Percentiles rank a stretch among this genome's conserved stretches.
phyloP scores from a whole-genome alignment of 2,888 invertebrate genomes.

The Argyresthia goedartella region DNA sequence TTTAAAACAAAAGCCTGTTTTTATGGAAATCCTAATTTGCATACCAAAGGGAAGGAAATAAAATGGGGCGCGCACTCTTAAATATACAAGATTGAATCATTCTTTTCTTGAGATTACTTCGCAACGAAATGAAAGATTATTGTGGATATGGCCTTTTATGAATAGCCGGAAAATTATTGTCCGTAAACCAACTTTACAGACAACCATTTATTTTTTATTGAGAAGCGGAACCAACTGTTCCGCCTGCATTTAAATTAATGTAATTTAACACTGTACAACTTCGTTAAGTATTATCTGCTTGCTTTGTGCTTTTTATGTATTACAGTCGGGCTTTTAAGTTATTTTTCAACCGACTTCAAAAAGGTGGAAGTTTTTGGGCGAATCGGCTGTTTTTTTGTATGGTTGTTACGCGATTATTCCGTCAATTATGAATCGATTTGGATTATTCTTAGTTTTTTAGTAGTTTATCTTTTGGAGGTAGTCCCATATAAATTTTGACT shows the following conservation, averaged over 20 bases:
- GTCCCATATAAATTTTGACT: too few species aligned
- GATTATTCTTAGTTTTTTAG: too few species aligned
- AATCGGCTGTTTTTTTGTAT: too few species aligned
- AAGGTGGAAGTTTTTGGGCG: too few species aligned
- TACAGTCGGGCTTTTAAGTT: background rate
- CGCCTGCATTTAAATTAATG: background rate
- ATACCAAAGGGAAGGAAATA: constrained; percentile 4
- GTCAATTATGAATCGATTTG: too few species aligned
- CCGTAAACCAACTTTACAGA: background rate
- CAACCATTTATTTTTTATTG: background rate
- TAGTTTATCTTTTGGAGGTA: too few species aligned
- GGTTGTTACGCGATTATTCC: too few species aligned
- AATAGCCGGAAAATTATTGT: background rate
- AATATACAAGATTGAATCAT: constrained; percentile 19
- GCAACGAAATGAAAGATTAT: constrained; percentile 4
- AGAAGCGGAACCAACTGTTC: too few species aligned
- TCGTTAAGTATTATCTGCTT: background rate
- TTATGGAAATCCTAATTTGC: constrained; percentile 2
- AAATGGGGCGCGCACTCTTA: constrained; percentile 6
- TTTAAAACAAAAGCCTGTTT: constrained; percentile 3
- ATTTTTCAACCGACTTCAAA: too few species aligned
- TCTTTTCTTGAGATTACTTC: constrained; percentile 14
- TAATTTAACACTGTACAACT: background rate
- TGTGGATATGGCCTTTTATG: constrained; percentile 8
- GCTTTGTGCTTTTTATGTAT: background rate